phyloP scores from a whole-genome alignment of 2,113 vertebrate genomes.

The Petroica traversi region DNA sequence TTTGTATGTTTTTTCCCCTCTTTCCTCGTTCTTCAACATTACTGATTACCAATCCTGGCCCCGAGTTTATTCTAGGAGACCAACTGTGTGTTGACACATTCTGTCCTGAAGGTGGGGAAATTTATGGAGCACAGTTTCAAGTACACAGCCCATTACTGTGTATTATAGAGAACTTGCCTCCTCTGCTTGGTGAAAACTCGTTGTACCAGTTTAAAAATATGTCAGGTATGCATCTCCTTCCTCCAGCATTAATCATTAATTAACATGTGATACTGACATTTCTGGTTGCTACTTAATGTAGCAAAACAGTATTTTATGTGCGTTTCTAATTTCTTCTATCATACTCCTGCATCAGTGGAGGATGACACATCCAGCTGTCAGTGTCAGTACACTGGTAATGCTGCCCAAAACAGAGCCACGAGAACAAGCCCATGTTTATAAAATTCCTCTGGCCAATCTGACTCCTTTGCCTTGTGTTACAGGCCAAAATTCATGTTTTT shows the following conservation, averaged over 20 bases:
- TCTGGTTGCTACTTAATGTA: constrained; percentile 35
- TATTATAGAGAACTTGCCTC: not conserved
- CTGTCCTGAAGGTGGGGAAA: constrained; percentile 56
- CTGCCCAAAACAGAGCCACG: not conserved
- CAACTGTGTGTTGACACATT: constrained; percentile 32
- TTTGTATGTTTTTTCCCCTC: not conserved
- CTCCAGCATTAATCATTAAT: constrained; percentile 55
- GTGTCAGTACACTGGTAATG: not conserved
- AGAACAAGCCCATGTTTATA: not conserved
- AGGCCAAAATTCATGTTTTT: not conserved
- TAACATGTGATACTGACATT: constrained; percentile 52
- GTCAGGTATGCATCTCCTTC: constrained; percentile 51
- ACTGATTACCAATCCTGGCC: not conserved
- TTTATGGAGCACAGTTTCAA: constrained; percentile 21
- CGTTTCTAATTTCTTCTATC: not conserved
- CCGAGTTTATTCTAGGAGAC: not conserved
- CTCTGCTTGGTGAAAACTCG: constrained; percentile 17
- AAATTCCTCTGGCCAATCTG: not conserved
- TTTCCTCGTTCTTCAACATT: not conserved
- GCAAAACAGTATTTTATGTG: not conserved
- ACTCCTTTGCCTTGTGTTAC: not conserved
- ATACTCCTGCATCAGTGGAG: not conserved
- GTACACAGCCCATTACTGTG: constrained; percentile 14
- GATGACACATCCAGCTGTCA: not conserved
- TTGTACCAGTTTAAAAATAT: constrained; percentile 61